These are phyloP conservation scores for Spondyliosoma cantharus DNA, from an alignment of 2,797 vertebrate species.

Conservation along the genomic window DNA sequence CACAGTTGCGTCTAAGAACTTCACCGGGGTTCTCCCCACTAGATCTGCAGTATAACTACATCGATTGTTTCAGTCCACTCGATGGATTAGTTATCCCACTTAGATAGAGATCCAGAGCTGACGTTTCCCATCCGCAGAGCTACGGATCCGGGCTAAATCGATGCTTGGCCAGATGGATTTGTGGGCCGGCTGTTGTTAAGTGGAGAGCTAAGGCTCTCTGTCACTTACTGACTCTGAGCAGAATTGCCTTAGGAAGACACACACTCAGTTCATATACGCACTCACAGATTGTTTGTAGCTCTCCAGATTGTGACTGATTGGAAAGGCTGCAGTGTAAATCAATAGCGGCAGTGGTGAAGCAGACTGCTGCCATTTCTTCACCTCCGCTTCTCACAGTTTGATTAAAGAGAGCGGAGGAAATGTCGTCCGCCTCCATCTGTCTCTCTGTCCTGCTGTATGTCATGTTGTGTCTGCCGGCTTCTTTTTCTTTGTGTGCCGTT, in stretches of 20 bases:
- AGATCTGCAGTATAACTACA: slow-evolving; percentile 46
- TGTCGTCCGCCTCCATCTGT: slow-evolving; percentile 24
- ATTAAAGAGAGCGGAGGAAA: slow-evolving; percentile 44
- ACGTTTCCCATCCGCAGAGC: slow-evolving; percentile 49
- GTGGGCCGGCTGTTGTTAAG: slow-evolving; percentile 65
- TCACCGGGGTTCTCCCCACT: slow-evolving; percentile 13
- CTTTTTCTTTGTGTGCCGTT: background rate
- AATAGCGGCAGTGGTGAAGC: slow-evolving; percentile 53
- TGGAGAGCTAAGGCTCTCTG: slow-evolving; percentile 70
- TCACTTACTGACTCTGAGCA: slow-evolving; percentile 64
- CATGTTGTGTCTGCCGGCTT: background rate
- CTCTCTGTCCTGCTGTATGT: slow-evolving; percentile 13
- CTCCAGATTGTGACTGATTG: slow-evolving; percentile 68
- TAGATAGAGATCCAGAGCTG: slow-evolving; percentile 45
- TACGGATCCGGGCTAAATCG: slow-evolving; percentile 52
- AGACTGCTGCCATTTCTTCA: slow-evolving; percentile 48
- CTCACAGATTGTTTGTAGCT: slow-evolving; percentile 58
- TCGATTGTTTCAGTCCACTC: slow-evolving; percentile 30
- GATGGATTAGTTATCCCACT: slow-evolving; percentile 54
- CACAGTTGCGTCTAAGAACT: background rate
- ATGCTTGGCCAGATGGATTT: slow-evolving; percentile 63
- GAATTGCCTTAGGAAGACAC: slow-evolving; percentile 57
- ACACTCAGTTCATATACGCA: slow-evolving; percentile 28
- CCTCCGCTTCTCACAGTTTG: slow-evolving; percentile 40
- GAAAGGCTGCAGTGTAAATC: slow-evolving; percentile 68